A percentile compares a stretch with the other conserved stretches of the same genome.
phyloP scores from a whole-genome alignment of 2,113 vertebrate species.

The Malurus alboscapulatus region DNA sequence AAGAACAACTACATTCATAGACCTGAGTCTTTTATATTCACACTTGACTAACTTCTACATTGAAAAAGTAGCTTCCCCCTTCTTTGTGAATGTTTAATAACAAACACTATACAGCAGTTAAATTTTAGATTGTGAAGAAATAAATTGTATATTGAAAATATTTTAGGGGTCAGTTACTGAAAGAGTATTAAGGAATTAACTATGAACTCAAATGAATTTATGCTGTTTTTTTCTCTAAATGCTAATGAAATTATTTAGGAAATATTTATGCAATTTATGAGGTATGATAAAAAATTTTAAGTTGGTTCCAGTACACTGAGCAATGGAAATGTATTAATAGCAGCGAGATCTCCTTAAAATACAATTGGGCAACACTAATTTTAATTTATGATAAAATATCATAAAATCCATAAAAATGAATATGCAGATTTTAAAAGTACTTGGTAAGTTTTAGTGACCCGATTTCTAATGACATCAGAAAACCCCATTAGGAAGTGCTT shows the following conservation, averaged over 20 bases:
- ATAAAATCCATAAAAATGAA: background rate
- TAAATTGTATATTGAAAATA: background rate
- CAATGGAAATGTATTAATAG: background rate
- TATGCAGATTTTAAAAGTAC: background rate
- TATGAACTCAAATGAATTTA: background rate
- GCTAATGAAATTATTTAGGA: background rate
- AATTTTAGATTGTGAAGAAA: background rate
- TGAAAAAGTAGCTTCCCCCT: background rate
- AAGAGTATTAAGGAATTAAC: background rate
- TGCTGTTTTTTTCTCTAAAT: background rate
- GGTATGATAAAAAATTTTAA: background rate
- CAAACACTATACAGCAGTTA: background rate
- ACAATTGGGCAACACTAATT: background rate
- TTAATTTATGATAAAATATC: background rate
- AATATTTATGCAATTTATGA: background rate
- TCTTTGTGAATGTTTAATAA: background rate
- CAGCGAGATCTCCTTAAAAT: background rate
- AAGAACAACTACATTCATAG: background rate
- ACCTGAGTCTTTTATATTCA: background rate
- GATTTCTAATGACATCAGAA: background rate
- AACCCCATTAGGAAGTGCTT: background rate
- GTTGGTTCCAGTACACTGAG: background rate
- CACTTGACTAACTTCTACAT: background rate
- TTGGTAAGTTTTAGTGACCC: background rate
- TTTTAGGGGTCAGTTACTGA: background rate